Conservation (phyloP, 2,113 vertebrate species). For the Acanthochromis polyacanthus region DNA sequence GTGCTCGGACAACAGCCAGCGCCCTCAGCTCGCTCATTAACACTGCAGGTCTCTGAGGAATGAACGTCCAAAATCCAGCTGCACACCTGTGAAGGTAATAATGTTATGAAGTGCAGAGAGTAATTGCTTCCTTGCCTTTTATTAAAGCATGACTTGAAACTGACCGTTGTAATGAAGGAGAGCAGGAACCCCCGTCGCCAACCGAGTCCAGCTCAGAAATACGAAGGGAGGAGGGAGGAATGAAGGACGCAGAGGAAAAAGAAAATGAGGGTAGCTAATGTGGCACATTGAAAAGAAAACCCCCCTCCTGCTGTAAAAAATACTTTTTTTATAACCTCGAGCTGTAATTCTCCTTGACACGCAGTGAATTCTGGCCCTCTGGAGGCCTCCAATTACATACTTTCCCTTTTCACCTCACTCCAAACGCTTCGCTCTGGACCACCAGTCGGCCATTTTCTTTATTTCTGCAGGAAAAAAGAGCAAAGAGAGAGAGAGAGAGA, state of each 20-base stretch:
- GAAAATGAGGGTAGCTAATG: conserved; percentile 26
- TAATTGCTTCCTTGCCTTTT: conserved; percentile 56
- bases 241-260: not conserved
- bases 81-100: conserved; percentile 30
- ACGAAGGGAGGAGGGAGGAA: too few relatives aligned
- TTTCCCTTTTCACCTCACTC: conserved; percentile 37
- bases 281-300: conserved; percentile 33
- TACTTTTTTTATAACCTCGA: conserved; percentile 37
- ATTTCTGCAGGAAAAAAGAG: conserved; percentile 17
- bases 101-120: conserved; percentile 45
- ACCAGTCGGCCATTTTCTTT: conserved; percentile 53
- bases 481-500: not conserved
- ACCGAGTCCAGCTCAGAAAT: conserved; percentile 32
- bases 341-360: conserved; percentile 66
- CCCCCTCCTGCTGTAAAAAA: not conserved
- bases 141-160: conserved; percentile 37
- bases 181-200: conserved; percentile 26
- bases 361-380: conserved; percentile 46
- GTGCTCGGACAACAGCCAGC: conserved; percentile 12
- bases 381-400: conserved; percentile 64
- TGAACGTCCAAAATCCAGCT: conserved; percentile 35
- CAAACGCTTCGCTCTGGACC: conserved; percentile 30
- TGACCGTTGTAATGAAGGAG: conserved; percentile 42
- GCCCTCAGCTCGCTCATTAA: conserved; percentile 58
- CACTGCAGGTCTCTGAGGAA: conserved; percentile 25